A percentile compares a stretch with the other conserved stretches of the same genome.
Evolutionary conservation across 2,888 invertebrate species (phyloP).

Genomic region (Marronus borbonicus): DNA sequence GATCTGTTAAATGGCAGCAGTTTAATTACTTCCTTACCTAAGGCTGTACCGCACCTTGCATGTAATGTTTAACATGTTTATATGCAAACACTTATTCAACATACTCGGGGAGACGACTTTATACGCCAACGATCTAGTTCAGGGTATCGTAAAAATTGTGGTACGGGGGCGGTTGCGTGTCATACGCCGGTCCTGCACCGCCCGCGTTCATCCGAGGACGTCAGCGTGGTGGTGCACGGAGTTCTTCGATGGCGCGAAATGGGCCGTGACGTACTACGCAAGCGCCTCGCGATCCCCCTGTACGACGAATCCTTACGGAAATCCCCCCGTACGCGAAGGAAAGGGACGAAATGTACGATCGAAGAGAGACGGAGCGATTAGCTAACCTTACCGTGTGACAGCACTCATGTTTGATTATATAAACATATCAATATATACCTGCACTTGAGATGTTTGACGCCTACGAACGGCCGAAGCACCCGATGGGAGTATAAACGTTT

Average conservation of each 20-base stretch:
- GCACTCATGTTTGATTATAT: conserved; percentile 58
- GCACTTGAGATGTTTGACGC: conserved; percentile 54
- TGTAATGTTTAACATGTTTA: too few species aligned
- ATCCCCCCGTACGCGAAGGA: background rate
- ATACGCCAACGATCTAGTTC: too few species aligned
- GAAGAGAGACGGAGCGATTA: conserved; percentile 61
- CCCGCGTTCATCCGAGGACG: conserved; percentile 18
- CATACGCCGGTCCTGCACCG: conserved; percentile 12
- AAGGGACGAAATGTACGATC: conserved; percentile 55
- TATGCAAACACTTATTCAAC: too few species aligned
- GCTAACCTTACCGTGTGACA: conserved; percentile 58
- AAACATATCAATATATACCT: conserved; percentile 59
- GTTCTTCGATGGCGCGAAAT: conserved; percentile 27
- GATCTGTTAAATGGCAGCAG: too few species aligned
- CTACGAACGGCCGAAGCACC: conserved; percentile 43
- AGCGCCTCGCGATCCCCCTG: background rate
- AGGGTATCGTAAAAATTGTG: too few species aligned
- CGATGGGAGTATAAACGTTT: background rate
- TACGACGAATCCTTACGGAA: background rate
- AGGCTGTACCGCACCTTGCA: too few species aligned
- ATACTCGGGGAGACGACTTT: too few species aligned
- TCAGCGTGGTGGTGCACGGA: background rate
- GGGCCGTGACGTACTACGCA: conserved; percentile 7
- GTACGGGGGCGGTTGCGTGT: background rate
- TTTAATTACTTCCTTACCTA: too few species aligned